Evolutionary conservation across 2,888 invertebrate genomes (phyloP), one percentile per base, ranked within the genome.

Genomic region (Dusona sp.): DNA sequence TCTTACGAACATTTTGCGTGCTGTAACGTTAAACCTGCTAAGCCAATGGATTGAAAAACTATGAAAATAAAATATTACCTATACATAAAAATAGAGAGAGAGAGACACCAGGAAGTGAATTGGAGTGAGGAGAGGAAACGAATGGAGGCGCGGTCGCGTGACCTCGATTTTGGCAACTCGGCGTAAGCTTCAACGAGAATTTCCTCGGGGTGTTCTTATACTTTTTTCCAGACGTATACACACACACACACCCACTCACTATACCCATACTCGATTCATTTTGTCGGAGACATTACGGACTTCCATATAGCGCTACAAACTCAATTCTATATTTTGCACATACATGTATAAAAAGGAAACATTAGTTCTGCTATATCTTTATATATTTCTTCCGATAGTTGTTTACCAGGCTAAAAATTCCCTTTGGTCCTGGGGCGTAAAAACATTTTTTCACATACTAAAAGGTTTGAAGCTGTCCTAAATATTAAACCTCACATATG

Each of bases 91-190:
- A 68, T 45, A 25, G 33, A 33, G 22, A 33, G 75, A 22, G 36
- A 19, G 42, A 45, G 22, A 19, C 3, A 38, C 48, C 25, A 48
- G 45, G 45, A 70, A 80, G 61, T 61, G 54, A 38, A 25, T 19
- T 25, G 36, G 51, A 57, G 29, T 54, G 29, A 38, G 64, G 57
- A 19, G 48, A 8, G 65, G 61, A 45, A 84, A 73, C 36, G 78
- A 79, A 77, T 70, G 77, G 79, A 64, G 54, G 13, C 42, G 11
- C 11, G 84, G 68, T 81, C 78, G 80, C 73, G 33, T 81, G 86
- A 86, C 86, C 86, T 83, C 80, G 68, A 78, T 86, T 84, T 83
- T 81, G 78, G 68, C 73, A 83, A 86, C 64, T 80, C 81, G 80
- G 77, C 80, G 73, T 81, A 74, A 78, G 73, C 77, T 86, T 78